Percentiles rank a stretch among this genome's conserved stretches.
Conservation (phyloP, 2,888 invertebrate genomes). For the Hofmannophila pseudospretella region DNA sequence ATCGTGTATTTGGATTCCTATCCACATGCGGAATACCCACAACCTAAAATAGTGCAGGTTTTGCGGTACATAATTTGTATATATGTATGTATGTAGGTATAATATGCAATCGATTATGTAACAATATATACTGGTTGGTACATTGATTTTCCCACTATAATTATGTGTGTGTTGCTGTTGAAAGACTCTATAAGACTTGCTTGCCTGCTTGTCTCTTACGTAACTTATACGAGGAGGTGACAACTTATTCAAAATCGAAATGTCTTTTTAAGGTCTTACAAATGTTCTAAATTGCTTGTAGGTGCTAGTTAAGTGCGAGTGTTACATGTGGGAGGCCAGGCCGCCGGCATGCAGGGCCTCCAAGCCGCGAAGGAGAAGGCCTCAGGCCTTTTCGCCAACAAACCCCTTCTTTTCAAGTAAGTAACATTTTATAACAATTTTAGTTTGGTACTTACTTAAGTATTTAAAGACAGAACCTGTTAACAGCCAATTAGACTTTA, state of each 20-base stretch:
- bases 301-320: slow-evolving; percentile 45
- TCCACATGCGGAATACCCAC: slow-evolving; percentile 6
- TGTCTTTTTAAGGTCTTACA: no score
- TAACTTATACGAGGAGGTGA: no score
- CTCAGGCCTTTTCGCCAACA: slow-evolving; percentile 68
- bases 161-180: no score
- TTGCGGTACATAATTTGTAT: background rate
- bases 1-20: slow-evolving; percentile 5
- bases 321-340: slow-evolving; percentile 56
- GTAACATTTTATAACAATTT: no score
- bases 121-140: no score
- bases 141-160: no score
- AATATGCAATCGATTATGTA: slow-evolving; percentile 19
- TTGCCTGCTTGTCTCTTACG: no score
- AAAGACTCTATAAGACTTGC: no score
- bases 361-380: slow-evolving; percentile 73
- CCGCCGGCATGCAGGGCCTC: slow-evolving; percentile 66
- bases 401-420: slow-evolving; percentile 71
- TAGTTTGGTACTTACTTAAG: no score
- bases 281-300: slow-evolving; percentile 23
- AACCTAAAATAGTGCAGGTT: background rate
- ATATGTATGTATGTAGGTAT: slow-evolving; percentile 12
- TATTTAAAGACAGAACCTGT: no score
- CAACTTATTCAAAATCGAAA: no score
- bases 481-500: no score